phyloP scores from a whole-genome alignment of 1,140 invertebrate genomes.

The Adoxophyes honmai region DNA sequence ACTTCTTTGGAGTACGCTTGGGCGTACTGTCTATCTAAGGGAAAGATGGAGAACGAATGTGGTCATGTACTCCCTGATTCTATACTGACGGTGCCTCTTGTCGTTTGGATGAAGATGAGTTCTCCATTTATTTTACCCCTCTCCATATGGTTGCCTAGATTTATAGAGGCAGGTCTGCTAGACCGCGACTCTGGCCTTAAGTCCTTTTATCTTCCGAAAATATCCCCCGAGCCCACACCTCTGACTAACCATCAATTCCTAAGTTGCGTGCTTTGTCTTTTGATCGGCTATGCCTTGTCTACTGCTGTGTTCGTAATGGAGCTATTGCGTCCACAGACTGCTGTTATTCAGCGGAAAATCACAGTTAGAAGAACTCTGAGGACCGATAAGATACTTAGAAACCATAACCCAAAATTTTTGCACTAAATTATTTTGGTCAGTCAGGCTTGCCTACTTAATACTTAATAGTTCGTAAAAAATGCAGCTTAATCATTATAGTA shows the following conservation, averaged over 20 bases:
- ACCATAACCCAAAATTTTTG: neutral
- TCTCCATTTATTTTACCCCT: slow-evolving; percentile 41
- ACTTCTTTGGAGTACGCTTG: slow-evolving; percentile 53
- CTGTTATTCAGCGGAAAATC: neutral
- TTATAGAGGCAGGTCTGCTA: slow-evolving; percentile 48
- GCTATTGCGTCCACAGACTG: slow-evolving; percentile 16
- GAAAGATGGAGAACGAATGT: slow-evolving; percentile 42
- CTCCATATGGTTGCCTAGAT: slow-evolving; percentile 39
- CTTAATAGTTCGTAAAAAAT: too few species aligned
- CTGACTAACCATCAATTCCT: slow-evolving; percentile 37
- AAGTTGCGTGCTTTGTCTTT: slow-evolving; percentile 41
- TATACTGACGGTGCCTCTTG: slow-evolving; percentile 52
- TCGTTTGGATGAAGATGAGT: slow-evolving; percentile 52
- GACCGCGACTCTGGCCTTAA: slow-evolving; percentile 28
- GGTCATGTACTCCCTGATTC: slow-evolving; percentile 54
- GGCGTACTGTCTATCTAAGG: slow-evolving; percentile 43
- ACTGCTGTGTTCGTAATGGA: slow-evolving; percentile 39
- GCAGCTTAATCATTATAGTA: too few species aligned
- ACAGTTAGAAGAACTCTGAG: neutral
- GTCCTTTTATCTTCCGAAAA: neutral
- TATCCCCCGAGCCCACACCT: slow-evolving; percentile 32
- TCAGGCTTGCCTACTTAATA: too few species aligned
- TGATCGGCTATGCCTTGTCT: slow-evolving; percentile 38
- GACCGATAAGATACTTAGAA: neutral
- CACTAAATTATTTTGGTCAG: neutral